phyloP scores from a whole-genome alignment of 2,113 vertebrate genomes.

The Mionectes macconnelli region DNA sequence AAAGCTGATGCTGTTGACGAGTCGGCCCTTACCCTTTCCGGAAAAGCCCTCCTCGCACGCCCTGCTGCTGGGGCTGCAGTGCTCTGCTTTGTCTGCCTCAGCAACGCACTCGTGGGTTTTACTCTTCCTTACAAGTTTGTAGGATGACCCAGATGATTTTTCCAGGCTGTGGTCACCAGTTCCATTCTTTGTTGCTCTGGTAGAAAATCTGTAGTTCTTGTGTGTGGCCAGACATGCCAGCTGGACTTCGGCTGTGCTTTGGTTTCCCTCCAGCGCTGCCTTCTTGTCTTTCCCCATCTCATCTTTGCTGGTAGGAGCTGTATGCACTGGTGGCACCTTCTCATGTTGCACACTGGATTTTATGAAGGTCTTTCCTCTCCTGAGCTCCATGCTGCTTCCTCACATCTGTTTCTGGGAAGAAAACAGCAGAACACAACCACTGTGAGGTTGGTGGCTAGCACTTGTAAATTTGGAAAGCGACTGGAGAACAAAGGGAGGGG shows the following conservation, averaged over 20 bases:
- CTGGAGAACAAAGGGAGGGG: not conserved
- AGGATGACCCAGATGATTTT: constrained; percentile 50
- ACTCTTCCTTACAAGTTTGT: constrained; percentile 76
- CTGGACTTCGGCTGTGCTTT: not conserved
- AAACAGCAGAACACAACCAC: not conserved
- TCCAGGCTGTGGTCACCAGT: constrained; percentile 2
- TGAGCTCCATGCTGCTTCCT: constrained; percentile 74
- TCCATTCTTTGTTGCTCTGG: constrained; percentile 23
- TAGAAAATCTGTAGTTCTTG: constrained; percentile 42
- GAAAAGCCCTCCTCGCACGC: not conserved
- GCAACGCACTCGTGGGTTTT: constrained; percentile 77
- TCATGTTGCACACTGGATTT: constrained; percentile 75
- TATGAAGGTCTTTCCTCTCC: constrained; percentile 81
- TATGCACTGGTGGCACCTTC: constrained; percentile 25
- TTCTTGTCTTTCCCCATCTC: not conserved
- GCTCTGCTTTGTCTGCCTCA: constrained; percentile 40
- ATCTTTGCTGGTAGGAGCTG: not conserved
- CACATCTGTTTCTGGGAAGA: constrained; percentile 39
- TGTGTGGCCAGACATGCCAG: constrained; percentile 35
- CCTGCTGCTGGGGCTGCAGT: not conserved
- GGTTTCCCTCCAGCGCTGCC: constrained; percentile 2
- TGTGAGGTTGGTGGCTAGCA: not conserved
- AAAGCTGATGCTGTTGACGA: constrained; percentile 80
- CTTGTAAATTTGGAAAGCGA: not conserved
- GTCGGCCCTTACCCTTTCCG: constrained; percentile 35